Base-by-base conservation (phyloP, 2,888 invertebrate genomes). In the Deilephila porcellus region DNA sequence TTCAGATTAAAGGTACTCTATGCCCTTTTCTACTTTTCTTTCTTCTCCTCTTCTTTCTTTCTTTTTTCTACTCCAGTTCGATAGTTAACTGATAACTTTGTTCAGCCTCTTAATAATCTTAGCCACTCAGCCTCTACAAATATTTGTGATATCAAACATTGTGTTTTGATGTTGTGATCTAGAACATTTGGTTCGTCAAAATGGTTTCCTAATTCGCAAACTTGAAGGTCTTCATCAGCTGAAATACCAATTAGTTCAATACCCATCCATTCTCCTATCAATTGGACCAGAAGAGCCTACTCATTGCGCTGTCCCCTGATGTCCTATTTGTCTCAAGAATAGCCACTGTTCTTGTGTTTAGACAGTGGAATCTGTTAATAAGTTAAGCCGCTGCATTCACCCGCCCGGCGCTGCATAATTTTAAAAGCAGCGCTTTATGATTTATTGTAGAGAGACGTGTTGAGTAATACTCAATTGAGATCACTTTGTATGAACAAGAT, bases 291-390 rank as follows among this genome's bases (percentile, higher is more conserved):
- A 56, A 25, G 8, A 64, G n/a, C 59, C 29, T 19, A 37, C 59
- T 72, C 72, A 72, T 72, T 78, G 75, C 73, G 71, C 74, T 63
- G 75, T 74, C 72, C 81, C 77, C 80, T 71, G 67, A 77, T 77
- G 82, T 75, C 72, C 75, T 76, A 78, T 82, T 79, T 78, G 76
- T 81, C 82, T 76, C 77, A 79, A 80, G 78, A 81, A 81, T 75
- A 73, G 77, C 77, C 76, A 71, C 76, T 76, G 75, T 72, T 77
- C 75, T 72, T 73, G 76, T 78, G 76, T 79, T 81, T 79, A 79
- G 77, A 77, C 74, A 76, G 74, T 75, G 75, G 75, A 78, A 75
- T 76, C 75, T 78, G 76, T 79, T 82, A 80, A 81, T 81, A 79
- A 78, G 76, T 76, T 74, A 78, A 77, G 78, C 73, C 77, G 73